phyloP scores from a whole-genome alignment of 1,140 invertebrate genomes.

The Eupeodes corollae region DNA sequence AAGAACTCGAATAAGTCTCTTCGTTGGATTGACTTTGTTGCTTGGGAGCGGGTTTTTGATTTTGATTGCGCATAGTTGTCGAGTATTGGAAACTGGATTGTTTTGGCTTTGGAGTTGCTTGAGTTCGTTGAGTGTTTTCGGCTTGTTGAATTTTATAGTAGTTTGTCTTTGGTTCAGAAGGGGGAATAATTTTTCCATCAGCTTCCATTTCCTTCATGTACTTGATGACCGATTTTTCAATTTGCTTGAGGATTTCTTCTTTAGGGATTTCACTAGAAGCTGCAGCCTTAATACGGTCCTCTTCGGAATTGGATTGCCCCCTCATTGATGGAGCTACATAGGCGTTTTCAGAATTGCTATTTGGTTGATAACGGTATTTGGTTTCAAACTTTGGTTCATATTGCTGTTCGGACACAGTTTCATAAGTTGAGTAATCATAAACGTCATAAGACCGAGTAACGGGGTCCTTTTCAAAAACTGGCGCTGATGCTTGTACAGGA shows the following conservation, averaged over 20 bases:
- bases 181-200: slow-evolving; percentile 30
- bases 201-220: slow-evolving; percentile 36
- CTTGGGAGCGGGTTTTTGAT: slow-evolving; percentile 20
- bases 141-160: slow-evolving; percentile 15
- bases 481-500: slow-evolving; percentile 9
- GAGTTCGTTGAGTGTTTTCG: no score
- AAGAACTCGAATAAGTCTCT: neutral
- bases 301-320: slow-evolving; percentile 16
- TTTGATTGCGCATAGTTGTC: slow-evolving; percentile 25
- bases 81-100: slow-evolving; percentile 7
- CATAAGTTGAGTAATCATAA: slow-evolving; percentile 13
- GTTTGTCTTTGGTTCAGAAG: slow-evolving; percentile 22
- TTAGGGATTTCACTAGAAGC: slow-evolving; percentile 36
- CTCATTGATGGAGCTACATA: no score
- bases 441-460: slow-evolving; percentile 24
- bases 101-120: slow-evolving; percentile 1
- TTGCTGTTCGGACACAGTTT: slow-evolving; percentile 17
- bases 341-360: no score
- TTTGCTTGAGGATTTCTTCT: slow-evolving; percentile 35
- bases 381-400: slow-evolving; percentile 27
- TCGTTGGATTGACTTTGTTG: neutral
- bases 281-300: slow-evolving; percentile 26
- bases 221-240: slow-evolving; percentile 32
- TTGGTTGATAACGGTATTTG: slow-evolving; percentile 10
- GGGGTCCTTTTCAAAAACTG: slow-evolving; percentile 28